Evolutionary conservation across 2,797 vertebrate genomes (phyloP).

Genomic region (Choloepus didactylus): DNA sequence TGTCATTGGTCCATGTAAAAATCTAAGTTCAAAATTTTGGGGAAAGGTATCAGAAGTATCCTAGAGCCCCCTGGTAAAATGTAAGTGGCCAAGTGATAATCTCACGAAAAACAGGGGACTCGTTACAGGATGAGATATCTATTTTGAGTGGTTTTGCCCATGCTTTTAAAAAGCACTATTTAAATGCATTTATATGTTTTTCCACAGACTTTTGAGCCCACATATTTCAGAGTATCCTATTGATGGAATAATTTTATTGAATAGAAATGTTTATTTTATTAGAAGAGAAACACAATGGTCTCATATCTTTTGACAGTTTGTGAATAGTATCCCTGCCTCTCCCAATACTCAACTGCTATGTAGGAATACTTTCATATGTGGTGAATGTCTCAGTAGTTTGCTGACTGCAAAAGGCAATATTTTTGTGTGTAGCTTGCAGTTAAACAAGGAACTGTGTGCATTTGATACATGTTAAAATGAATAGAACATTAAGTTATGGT

Average conservation of each 20-base stretch:
- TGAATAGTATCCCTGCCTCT: background rate
- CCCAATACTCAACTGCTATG: background rate
- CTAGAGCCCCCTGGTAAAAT: background rate
- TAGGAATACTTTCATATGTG: background rate
- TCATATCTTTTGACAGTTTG: conserved; percentile 24
- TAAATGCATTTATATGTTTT: background rate
- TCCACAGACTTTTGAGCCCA: background rate
- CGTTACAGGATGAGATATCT: background rate
- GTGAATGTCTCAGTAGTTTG: conserved; percentile 11
- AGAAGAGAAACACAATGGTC: background rate
- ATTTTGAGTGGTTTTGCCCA: conserved; percentile 27
- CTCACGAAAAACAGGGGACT: background rate
- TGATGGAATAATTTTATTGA: conserved; percentile 19
- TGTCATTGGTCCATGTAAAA: background rate
- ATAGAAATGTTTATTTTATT: background rate
- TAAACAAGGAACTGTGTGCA: background rate
- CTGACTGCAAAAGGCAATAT: background rate
- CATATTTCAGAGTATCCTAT: conserved; percentile 54
- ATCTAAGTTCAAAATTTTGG: background rate
- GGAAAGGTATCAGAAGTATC: background rate
- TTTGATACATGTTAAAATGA: background rate
- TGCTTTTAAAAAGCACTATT: conserved; percentile 51
- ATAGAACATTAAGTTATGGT: background rate
- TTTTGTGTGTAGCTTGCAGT: background rate
- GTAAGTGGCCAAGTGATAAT: background rate